Conservation (phyloP, 2,113 vertebrate species). For the Stegastes partitus region DNA sequence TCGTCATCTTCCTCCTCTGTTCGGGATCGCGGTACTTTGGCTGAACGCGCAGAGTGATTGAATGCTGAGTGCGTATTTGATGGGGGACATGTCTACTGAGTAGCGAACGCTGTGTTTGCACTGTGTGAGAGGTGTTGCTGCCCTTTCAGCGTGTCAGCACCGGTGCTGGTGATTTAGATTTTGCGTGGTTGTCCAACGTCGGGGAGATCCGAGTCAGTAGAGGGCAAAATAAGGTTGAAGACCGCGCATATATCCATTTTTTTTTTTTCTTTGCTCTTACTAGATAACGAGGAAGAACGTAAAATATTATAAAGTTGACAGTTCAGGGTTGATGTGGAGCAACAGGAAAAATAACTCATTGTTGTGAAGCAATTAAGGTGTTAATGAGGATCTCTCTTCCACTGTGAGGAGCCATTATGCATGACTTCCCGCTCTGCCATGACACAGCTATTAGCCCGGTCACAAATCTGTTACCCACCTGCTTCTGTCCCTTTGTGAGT, state of each 20-base stretch:
- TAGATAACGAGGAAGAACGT: slow-evolving; percentile 1
- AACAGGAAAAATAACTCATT: neutral
- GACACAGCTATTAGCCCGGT: slow-evolving; percentile 29
- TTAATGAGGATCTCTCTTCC: neutral
- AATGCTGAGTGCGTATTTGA: slow-evolving; percentile 31
- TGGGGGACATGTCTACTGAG: slow-evolving; percentile 41
- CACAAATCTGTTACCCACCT: slow-evolving; percentile 12
- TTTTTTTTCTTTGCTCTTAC: slow-evolving; percentile 3
- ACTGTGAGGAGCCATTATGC: neutral
- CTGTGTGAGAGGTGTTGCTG: slow-evolving; percentile 10
- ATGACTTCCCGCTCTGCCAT: neutral
- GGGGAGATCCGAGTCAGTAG: slow-evolving; percentile 57
- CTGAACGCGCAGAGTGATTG: slow-evolving; percentile 56
- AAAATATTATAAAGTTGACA: slow-evolving; percentile 2
- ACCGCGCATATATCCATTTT: neutral
- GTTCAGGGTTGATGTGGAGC: neutral
- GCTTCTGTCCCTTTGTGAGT: slow-evolving; percentile 21
- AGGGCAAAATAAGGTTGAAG: slow-evolving; percentile 55
- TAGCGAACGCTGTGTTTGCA: slow-evolving; percentile 33
- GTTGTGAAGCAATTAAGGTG: neutral
- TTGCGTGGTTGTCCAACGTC: slow-evolving; percentile 7
- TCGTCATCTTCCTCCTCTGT: slow-evolving; percentile 6
- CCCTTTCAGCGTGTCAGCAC: slow-evolving; percentile 18
- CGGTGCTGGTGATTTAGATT: slow-evolving; percentile 17
- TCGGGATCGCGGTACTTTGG: slow-evolving; percentile 36